Percentiles rank a stretch among this genome's conserved stretches.
Conservation (phyloP, 2,113 vertebrate species). For the Speoplatyrhinus poulsoni region DNA sequence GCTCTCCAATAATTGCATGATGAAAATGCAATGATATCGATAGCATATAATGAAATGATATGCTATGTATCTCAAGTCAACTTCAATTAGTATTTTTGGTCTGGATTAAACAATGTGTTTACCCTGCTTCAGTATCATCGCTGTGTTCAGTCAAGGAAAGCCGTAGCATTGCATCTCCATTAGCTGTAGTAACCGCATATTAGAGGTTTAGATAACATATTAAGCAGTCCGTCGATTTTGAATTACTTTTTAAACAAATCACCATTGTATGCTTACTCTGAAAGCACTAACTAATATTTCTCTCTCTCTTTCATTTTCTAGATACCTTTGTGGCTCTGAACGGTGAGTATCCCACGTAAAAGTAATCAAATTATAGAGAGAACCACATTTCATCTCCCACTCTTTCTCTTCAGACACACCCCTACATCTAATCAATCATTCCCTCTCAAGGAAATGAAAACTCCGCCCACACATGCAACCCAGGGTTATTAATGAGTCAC, state of each 20-base stretch:
- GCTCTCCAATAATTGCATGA: too few relatives aligned
- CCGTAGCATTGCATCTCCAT: constrained; percentile 29
- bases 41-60: too few relatives aligned
- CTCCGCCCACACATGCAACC: constrained; percentile 66
- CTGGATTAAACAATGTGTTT: constrained; percentile 29
- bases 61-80: constrained; percentile 26
- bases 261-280: constrained; percentile 33
- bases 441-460: constrained; percentile 70
- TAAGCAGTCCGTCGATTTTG: constrained; percentile 45
- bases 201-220: constrained; percentile 40
- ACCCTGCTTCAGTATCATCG: constrained; percentile 32
- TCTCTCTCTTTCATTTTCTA: constrained; percentile 74
- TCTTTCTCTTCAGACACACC: constrained; percentile 57
- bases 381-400: constrained; percentile 53
- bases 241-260: constrained; percentile 59
- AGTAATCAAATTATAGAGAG: constrained; percentile 46
- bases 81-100: constrained; percentile 33
- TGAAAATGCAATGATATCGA: too few relatives aligned
- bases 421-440: constrained; percentile 58
- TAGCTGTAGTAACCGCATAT: constrained; percentile 41
- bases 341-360: constrained; percentile 81
- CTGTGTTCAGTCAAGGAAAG: constrained; percentile 45
- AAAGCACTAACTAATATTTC: constrained; percentile 62
- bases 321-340: constrained; percentile 97
- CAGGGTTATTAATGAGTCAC: constrained; percentile 62